Evolutionary conservation across 1,140 invertebrate species (phyloP), one percentile per base, ranked within the genome.

Genomic region (Drosophila erecta): DNA sequence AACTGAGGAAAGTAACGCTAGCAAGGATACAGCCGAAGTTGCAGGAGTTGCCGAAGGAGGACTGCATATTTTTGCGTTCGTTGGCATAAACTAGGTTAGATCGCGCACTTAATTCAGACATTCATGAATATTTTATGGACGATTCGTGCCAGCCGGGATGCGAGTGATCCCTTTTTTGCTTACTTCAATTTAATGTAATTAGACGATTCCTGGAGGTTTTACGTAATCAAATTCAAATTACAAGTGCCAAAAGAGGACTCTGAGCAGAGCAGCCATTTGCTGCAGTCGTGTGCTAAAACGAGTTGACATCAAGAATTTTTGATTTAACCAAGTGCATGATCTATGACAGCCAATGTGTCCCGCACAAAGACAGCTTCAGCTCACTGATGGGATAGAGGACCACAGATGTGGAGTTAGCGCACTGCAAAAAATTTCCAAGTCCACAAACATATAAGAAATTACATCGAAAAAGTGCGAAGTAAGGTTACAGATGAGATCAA

Each of bases 321-420:
- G 84, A 86, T 86, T 86, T 89, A 89, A 87, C 84, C 83, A 87
- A 89, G 83, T 87, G 83, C 83, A 89, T 89, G 83, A 87, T 89
- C 83, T 83, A 83, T 89, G 83, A 79, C 84, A 89, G 84, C 79
- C 87, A 87, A 87, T 89, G 79, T 86, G 84, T 83, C 66, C 70
- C 71, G 37, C 72, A 83, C 83, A 87, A 86, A 87, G 70, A 61
- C 70, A 79, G 59, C 57, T 40, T 41, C 44, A 33, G 35, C 44
- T 17, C 38, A n/a, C 12, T 20, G 64, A 22, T 15, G 27, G 54
- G 51, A 22, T 17, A 50, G n/a, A 50, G 33, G 37, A 65, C 38
- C 61, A 46, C 51, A 50, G 44, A 61, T 44, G 49, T 38, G 37
- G 35, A 55, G 38, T 40, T 20, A 6, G 38, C 6, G 17, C 69